Base-by-base conservation (phyloP, 2,113 vertebrate genomes). In the Nettapus auritus region DNA sequence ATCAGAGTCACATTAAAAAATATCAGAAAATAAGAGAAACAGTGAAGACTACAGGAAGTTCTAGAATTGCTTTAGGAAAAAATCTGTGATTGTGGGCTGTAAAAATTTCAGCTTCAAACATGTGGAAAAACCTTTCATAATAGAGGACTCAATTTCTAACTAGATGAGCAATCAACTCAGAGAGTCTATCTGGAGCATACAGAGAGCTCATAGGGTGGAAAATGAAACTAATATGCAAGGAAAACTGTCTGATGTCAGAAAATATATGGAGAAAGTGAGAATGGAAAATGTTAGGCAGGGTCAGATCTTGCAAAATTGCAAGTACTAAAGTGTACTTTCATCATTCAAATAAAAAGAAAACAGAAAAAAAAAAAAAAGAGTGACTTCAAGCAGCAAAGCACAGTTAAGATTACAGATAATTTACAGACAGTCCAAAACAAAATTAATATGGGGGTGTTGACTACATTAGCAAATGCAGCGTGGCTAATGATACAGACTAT, bases 231-330 rank as follows among this genome's bases (percentile, higher is more conserved):
- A 89, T 85, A 92, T 48, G 77, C 38, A 62, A 88, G 33, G 20
- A 84, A 95, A 95, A 86, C 62, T 82, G 42, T 90, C 77, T 92
- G 80, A 94, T 95, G 68, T 92, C 79, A 92, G 68, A 70, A 96
- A 94, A 92, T 77, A 81, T 16, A 81, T 16, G 36, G 80, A 88
- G 68, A 84, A 92, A 92, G 66, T 63, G 38, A 93, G 56, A 96
- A 88, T 13, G 60, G 76, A 92, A 92, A 71, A 94, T 75, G 52
- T 42, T 67, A 89, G 52, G 56, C 56, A 84, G 74, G 77, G 83
- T 93, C 66, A 94, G 52, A 48, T 82, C 86, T 75, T 79, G 80
- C 60, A 92, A 89, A 95, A 93, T 9, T 86, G 34, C 52, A 88
- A 82, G 73, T 68, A 84, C 60, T 78, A 56, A 94, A 96, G 88